These are phyloP conservation scores for Gymnocheta viridis DNA, from an alignment of 2,888 invertebrate genomes.

Conservation along the genomic window DNA sequence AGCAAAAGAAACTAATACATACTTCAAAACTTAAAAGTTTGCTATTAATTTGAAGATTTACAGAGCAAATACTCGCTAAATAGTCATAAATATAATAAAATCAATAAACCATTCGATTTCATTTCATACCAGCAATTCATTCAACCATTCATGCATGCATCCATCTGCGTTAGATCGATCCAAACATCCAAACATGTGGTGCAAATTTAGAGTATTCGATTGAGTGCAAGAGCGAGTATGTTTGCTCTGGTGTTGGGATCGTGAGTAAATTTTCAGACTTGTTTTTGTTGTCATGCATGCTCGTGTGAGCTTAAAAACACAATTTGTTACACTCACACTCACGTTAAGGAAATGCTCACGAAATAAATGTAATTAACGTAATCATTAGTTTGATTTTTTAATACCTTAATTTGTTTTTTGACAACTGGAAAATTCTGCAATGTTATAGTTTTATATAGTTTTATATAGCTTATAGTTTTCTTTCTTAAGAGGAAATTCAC, in stretches of 20 bases:
- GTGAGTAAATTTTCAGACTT: background rate
- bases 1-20: background rate
- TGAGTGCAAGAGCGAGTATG: background rate
- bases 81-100: conserved; percentile 41
- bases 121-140: conserved; percentile 57
- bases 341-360: too few relatives aligned
- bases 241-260: background rate
- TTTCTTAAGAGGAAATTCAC: too few relatives aligned
- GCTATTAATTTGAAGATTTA: conserved; percentile 36
- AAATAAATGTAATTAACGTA: too few relatives aligned
- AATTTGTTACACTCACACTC: too few relatives aligned
- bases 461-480: too few relatives aligned
- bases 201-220: background rate
- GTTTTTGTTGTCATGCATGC: too few relatives aligned
- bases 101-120: conserved; percentile 48
- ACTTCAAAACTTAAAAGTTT: background rate
- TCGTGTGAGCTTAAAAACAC: too few relatives aligned
- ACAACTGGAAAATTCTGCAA: too few relatives aligned
- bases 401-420: too few relatives aligned
- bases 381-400: too few relatives aligned
- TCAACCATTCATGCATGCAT: conserved; percentile 50
- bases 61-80: conserved; percentile 36
- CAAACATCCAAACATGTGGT: conserved; percentile 30
- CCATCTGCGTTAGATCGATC: conserved; percentile 42
- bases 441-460: too few relatives aligned